Evolutionary conservation across 2,888 invertebrate species (phyloP).

Genomic region (Hartigia nigra): DNA sequence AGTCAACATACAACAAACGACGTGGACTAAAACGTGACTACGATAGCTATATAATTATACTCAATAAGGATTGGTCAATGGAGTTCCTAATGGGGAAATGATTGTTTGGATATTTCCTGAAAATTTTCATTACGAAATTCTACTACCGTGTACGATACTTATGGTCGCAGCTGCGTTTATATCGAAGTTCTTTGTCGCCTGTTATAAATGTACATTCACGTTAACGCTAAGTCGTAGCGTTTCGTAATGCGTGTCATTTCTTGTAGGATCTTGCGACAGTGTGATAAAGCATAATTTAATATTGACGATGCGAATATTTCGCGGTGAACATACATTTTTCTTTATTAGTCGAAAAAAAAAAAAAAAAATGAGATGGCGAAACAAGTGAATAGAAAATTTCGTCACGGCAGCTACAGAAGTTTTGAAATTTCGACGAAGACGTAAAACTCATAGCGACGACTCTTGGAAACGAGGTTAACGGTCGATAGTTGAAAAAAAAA

Average conservation of each 20-base stretch:
- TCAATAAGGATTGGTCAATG: background rate
- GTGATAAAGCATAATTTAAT: background rate
- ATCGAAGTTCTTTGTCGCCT: background rate
- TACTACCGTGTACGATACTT: background rate
- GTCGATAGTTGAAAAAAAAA: background rate
- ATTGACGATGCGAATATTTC: background rate
- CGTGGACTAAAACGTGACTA: background rate
- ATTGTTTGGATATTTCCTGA: background rate
- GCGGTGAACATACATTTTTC: background rate
- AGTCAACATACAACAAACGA: background rate
- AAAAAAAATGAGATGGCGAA: background rate
- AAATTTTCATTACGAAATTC: background rate
- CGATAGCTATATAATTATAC: background rate
- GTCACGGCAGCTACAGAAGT: background rate
- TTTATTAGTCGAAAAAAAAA: background rate
- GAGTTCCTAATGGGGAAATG: background rate
- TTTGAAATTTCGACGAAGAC: background rate
- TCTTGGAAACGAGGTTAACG: too few relatives aligned
- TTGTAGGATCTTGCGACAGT: background rate
- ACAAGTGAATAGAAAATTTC: background rate
- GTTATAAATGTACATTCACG: background rate
- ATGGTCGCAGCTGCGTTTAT: background rate
- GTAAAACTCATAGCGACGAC: background rate
- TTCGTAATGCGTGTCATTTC: background rate
- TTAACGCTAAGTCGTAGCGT: background rate